phyloP scores from a whole-genome alignment of 2,113 vertebrate species.

The Coregonus clupeaformis region DNA sequence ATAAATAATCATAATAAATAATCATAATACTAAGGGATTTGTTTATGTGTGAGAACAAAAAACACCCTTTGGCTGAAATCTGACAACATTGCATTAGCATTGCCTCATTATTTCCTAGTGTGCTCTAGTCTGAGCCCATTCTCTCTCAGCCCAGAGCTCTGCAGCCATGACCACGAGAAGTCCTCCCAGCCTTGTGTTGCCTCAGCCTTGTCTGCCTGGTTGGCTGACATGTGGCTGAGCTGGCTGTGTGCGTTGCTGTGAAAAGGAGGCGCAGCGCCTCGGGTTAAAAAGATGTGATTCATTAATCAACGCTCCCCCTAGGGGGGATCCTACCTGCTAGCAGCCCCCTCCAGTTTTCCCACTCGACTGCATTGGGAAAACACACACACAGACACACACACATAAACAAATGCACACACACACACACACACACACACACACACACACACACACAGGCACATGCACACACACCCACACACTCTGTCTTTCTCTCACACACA shows the following conservation, averaged over 20 bases:
- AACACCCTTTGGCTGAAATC: slow-evolving; percentile 43
- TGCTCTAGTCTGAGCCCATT: not conserved
- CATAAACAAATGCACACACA: not conserved
- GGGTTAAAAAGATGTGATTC: slow-evolving; percentile 68
- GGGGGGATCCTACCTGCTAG: slow-evolving; percentile 51
- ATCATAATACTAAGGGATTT: not conserved
- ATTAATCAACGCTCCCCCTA: slow-evolving; percentile 68
- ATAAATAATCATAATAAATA: too few relatives aligned
- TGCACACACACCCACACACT: not conserved
- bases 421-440: not conserved
- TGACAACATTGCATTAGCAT: slow-evolving; percentile 22
- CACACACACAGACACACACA: not conserved
- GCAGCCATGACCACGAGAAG: slow-evolving; percentile 30
- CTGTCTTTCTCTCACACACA: slow-evolving; percentile 27
- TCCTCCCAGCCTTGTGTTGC: slow-evolving; percentile 17
- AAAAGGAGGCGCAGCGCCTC: slow-evolving; percentile 52
- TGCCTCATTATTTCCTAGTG: slow-evolving; percentile 42
- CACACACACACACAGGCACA: not conserved
- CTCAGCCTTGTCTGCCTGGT: slow-evolving; percentile 32
- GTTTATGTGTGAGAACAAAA: slow-evolving; percentile 29
- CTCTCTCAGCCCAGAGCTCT: slow-evolving; percentile 13
- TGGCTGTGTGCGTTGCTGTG: slow-evolving; percentile 48
- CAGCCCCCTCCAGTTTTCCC: slow-evolving; percentile 3
- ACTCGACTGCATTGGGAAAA: not conserved
- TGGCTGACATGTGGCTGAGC: slow-evolving; percentile 48